phyloP scores from a whole-genome alignment of 2,797 vertebrate species.

The Gymnocypris eckloni region DNA sequence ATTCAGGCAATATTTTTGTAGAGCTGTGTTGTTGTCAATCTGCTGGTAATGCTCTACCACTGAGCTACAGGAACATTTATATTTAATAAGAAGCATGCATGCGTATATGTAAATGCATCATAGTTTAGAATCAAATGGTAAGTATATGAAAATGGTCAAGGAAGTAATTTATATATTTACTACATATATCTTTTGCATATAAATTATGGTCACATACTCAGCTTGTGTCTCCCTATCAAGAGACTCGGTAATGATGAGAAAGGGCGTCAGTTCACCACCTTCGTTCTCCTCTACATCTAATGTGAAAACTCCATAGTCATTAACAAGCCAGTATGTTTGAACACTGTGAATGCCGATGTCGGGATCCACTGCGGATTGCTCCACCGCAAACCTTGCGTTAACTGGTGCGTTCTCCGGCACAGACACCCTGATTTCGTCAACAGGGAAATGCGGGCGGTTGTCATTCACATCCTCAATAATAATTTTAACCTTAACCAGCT shows the following conservation, averaged over 20 bases:
- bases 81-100: no score
- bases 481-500: constrained; percentile 95
- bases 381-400: constrained; percentile 90
- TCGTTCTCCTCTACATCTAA: constrained; percentile 96
- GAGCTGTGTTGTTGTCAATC: no score
- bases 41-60: no score
- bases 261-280: constrained; percentile 91
- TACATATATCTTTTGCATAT: no score
- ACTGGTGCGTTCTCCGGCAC: constrained; percentile 92
- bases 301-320: constrained; percentile 92
- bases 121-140: no score
- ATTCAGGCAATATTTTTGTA: no score
- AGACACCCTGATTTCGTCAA: constrained; percentile 84
- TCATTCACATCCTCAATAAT: constrained; percentile 93
- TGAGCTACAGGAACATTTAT: no score
- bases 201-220: constrained; percentile 93
- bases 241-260: constrained; percentile 89
- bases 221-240: constrained; percentile 90
- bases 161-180: no score
- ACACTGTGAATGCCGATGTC: constrained; percentile 88
- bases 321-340: constrained; percentile 93
- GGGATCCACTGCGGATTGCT: constrained; percentile 91
- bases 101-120: no score
- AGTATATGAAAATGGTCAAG: no score
- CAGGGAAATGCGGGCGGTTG: constrained; percentile 90